Percentiles rank a stretch among this genome's conserved stretches.
Conservation (phyloP, 2,797 vertebrate genomes). For the Pangasius macronema region DNA sequence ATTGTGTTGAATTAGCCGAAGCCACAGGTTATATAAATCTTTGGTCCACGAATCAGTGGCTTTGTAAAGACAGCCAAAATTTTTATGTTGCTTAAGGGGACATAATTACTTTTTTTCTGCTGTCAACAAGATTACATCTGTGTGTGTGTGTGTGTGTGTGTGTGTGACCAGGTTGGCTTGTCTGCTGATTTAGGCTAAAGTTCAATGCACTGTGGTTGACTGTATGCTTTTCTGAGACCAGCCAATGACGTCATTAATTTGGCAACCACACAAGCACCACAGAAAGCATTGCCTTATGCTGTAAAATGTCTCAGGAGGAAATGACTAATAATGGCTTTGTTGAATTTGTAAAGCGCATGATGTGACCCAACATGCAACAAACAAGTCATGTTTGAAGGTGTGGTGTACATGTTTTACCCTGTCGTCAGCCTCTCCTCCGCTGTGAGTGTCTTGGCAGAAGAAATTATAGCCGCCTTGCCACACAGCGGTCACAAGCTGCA, state of each 20-base stretch:
- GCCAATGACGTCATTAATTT: not conserved
- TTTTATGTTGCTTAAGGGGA: too few relatives aligned
- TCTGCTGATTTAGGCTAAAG: conserved; percentile 15
- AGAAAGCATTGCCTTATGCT: not conserved
- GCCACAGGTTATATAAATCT: not conserved
- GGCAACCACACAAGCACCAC: not conserved
- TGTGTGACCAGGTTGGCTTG: not conserved
- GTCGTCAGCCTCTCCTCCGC: conserved; percentile 81
- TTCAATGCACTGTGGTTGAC: not conserved
- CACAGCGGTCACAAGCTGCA: conserved; percentile 83
- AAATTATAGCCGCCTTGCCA: conserved; percentile 89
- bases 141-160: not conserved
- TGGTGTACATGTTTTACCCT: conserved; percentile 78
- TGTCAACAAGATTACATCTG: not conserved
- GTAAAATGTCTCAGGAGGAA: not conserved
- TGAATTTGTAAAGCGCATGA: not conserved
- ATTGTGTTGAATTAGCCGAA: not conserved
- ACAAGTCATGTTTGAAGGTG: not conserved
- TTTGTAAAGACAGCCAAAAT: not conserved
- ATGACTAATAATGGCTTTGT: not conserved
- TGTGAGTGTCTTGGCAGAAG: conserved; percentile 91
- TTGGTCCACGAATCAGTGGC: not conserved
- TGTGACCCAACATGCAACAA: not conserved
- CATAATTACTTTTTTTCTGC: not conserved
- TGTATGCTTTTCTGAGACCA: not conserved